phyloP scores from a whole-genome alignment of 2,113 vertebrate genomes.

The Caretta caretta region DNA sequence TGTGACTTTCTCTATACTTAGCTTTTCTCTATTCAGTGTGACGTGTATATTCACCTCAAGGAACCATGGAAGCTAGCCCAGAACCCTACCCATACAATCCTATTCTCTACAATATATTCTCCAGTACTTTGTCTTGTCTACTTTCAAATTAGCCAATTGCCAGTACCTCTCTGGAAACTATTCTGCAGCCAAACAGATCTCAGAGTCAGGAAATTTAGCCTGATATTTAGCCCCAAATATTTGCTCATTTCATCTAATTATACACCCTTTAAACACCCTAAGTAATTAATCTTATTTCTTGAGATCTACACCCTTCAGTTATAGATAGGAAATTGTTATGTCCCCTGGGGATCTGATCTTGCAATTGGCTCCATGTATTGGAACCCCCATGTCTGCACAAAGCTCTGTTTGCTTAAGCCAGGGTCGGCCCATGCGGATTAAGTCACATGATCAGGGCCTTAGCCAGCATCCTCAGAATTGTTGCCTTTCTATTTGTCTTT shows the following conservation, averaged over 20 bases:
- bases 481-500: background rate
- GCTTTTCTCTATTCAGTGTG: background rate
- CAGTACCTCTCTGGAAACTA: background rate
- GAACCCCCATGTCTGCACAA: background rate
- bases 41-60: background rate
- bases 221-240: background rate
- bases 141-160: background rate
- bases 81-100: background rate
- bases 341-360: background rate
- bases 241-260: background rate
- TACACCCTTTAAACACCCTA: background rate
- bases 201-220: background rate
- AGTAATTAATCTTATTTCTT: background rate
- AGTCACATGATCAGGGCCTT: background rate
- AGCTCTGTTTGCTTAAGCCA: background rate
- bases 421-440: background rate
- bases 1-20: background rate
- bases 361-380: background rate
- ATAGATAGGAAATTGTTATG: background rate
- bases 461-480: background rate
- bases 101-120: background rate
- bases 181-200: background rate
- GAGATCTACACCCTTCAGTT: background rate
- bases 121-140: background rate
- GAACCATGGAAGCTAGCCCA: background rate